Evolutionary conservation across 1,140 invertebrate species (phyloP).

Genomic region (Ephestia elutella): DNA sequence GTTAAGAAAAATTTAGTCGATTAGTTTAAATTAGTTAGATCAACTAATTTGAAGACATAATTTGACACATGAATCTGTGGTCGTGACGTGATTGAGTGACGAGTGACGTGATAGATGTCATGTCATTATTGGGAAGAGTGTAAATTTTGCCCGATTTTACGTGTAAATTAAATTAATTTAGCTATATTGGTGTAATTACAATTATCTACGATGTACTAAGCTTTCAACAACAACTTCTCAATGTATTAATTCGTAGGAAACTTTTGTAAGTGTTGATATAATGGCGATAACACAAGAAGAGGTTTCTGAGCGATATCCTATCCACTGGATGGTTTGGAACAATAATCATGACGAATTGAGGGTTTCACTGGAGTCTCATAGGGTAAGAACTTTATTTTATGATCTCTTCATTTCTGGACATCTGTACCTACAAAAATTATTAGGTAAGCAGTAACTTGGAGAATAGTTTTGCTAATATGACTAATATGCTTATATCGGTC

Average conservation of each 20-base stretch:
- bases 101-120: not conserved
- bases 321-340: constrained; percentile 67
- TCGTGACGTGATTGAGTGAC: not conserved
- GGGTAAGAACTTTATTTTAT: constrained; percentile 28
- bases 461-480: too few relatives aligned
- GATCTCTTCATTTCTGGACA: not conserved
- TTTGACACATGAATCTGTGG: too few relatives aligned
- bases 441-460: too few relatives aligned
- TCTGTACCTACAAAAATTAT: too few relatives aligned
- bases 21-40: too few relatives aligned
- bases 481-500: too few relatives aligned
- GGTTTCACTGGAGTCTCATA: constrained; percentile 35
- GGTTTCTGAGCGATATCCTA: constrained; percentile 48
- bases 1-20: too few relatives aligned
- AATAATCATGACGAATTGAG: constrained; percentile 51
- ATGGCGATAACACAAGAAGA: constrained; percentile 54
- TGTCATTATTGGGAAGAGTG: constrained; percentile 17
- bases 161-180: constrained; percentile 17
- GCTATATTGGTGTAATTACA: constrained; percentile 11
- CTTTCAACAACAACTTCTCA: not conserved
- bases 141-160: constrained; percentile 4
- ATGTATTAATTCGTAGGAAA: constrained; percentile 6
- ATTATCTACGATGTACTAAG: constrained; percentile 19
- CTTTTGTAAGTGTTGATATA: constrained; percentile 16
- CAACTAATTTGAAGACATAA: too few relatives aligned